phyloP scores from a whole-genome alignment of 2,113 vertebrate species.

The Istiophorus platypterus region DNA sequence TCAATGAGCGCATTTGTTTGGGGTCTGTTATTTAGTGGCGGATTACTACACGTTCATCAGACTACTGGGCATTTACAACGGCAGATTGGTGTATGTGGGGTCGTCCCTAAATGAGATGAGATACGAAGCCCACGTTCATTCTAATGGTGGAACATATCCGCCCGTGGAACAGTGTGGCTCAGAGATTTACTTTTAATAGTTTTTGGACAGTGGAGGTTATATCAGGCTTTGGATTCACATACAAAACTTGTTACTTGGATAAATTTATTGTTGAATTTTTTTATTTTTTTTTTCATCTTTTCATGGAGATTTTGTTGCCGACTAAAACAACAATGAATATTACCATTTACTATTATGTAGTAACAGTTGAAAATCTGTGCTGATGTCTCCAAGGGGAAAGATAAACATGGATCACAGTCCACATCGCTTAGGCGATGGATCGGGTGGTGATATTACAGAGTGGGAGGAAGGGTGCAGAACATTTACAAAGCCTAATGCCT shows the following conservation, averaged over 20 bases:
- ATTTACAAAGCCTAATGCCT: slow-evolving; percentile 14
- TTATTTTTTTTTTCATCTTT: slow-evolving; percentile 41
- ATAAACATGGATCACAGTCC: background rate
- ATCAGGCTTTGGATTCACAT: background rate
- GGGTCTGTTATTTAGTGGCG: background rate
- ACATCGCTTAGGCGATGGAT: background rate
- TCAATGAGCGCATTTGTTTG: background rate
- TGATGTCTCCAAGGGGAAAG: background rate
- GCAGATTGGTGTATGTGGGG: background rate
- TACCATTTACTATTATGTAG: background rate
- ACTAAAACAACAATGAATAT: background rate
- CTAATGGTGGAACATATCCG: too few species aligned
- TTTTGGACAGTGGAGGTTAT: too few species aligned
- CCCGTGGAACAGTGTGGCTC: too few species aligned
- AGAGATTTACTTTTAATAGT: too few species aligned
- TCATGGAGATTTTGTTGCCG: slow-evolving; percentile 11
- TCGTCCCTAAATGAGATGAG: too few species aligned
- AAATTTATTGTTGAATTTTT: slow-evolving; percentile 14
- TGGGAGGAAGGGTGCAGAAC: background rate
- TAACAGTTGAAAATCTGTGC: slow-evolving; percentile 10
- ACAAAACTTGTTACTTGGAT: background rate
- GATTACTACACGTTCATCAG: background rate
- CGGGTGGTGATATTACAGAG: background rate
- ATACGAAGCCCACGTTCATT: too few species aligned
- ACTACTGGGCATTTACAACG: background rate